Conservation (phyloP, 2,797 vertebrate species). For the Simalia tracyae region DNA sequence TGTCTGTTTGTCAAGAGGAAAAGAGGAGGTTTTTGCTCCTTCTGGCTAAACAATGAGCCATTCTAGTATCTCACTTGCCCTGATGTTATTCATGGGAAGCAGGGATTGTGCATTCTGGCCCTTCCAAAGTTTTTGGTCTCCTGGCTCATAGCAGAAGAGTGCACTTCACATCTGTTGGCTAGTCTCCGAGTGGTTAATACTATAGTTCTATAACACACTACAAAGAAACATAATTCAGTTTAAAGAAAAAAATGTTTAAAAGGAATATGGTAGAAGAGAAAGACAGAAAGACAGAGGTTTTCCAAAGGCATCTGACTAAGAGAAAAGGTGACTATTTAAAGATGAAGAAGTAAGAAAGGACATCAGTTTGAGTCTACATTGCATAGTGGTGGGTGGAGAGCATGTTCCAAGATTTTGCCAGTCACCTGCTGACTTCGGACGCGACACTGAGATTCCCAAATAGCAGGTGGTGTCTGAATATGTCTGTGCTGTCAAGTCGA, state of each 20-base stretch:
- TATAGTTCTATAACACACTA: background rate
- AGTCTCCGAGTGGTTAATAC: too few relatives aligned
- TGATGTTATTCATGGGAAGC: background rate
- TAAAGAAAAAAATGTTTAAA: background rate
- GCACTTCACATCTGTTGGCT: background rate
- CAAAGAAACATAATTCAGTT: background rate
- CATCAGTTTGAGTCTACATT: background rate
- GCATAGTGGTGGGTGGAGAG: too few relatives aligned
- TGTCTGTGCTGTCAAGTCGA: slow-evolving; percentile 2
- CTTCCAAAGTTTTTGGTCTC: background rate
- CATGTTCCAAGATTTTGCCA: background rate
- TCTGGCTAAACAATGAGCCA: background rate
- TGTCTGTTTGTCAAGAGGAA: background rate
- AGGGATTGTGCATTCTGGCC: background rate
- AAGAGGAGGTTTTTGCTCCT: background rate
- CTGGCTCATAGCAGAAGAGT: background rate
- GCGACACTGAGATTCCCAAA: slow-evolving; percentile 15
- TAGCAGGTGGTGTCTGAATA: slow-evolving; percentile 27
- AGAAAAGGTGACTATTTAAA: background rate
- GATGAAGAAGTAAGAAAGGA: background rate
- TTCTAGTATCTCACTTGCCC: background rate
- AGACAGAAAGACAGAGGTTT: background rate
- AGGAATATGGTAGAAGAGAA: background rate
- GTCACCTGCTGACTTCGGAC: slow-evolving; percentile 22
- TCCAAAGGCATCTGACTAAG: background rate